These are phyloP conservation scores for Cistogaster globosa DNA, from an alignment of 2,888 invertebrate species.

Conservation along the genomic window DNA sequence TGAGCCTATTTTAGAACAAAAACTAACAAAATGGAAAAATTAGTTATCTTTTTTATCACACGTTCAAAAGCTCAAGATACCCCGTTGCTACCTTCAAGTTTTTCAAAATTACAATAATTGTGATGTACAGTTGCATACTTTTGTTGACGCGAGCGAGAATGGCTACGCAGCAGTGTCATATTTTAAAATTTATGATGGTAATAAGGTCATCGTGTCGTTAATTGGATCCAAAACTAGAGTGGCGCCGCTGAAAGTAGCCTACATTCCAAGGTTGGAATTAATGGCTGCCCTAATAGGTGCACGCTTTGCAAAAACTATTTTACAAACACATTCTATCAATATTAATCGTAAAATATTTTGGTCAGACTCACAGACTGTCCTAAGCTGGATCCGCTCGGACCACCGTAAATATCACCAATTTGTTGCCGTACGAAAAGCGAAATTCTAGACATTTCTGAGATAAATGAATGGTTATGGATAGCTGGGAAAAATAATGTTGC, in stretches of 20 bases:
- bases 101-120: constrained; percentile 9
- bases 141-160: constrained; percentile 69
- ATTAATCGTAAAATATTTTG: constrained; percentile 33
- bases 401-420: constrained; percentile 55
- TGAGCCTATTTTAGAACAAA: too few species aligned
- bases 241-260: constrained; percentile 61
- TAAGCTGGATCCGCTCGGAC: constrained; percentile 46
- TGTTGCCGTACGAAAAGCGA: constrained; percentile 25
- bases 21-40: too few species aligned
- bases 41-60: constrained; percentile 48
- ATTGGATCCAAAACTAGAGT: constrained; percentile 56
- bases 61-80: constrained; percentile 58
- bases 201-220: constrained; percentile 10
- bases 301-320: constrained; percentile 58
- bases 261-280: constrained; percentile 58
- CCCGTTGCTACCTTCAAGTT: constrained; percentile 19
- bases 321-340: neutral
- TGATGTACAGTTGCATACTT: constrained; percentile 53
- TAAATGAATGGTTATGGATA: constrained; percentile 3
- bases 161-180: constrained; percentile 50
- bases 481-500: neutral
- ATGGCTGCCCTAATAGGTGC: constrained; percentile 58
- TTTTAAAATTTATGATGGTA: constrained; percentile 28
- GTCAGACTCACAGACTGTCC: constrained; percentile 39
- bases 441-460: neutral